These are phyloP conservation scores for Phallusia fumigata DNA, from an alignment of 23 tunicate species.

Conservation along the genomic window DNA sequence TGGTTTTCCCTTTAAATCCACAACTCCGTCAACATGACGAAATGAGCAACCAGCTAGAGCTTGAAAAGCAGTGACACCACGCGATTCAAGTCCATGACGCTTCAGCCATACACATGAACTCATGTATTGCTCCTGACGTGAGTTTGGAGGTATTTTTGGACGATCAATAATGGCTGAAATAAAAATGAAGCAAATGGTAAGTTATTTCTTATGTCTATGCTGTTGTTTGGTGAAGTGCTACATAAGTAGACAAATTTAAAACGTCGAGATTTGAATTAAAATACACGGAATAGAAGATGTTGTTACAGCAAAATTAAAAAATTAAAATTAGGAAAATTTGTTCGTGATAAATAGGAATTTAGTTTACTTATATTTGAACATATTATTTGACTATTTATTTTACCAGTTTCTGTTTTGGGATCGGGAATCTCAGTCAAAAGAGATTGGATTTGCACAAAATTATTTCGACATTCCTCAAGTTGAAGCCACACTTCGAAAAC, in stretches of 20 bases:
- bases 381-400: background rate
- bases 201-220: background rate
- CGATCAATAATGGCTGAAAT: constrained; percentile 33
- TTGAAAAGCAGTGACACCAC: constrained; percentile 73
- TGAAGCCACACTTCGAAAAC: constrained; percentile 79
- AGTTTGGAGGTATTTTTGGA: constrained; percentile 3
- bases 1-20: constrained; percentile 85
- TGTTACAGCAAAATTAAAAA: no score
- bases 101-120: constrained; percentile 80
- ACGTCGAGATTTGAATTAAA: no score
- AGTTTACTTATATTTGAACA: no score
- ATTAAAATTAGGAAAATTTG: no score
- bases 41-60: constrained; percentile 73
- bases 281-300: no score
- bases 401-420: constrained; percentile 41
- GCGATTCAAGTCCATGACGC: constrained; percentile 74
- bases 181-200: background rate
- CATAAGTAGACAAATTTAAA: no score
- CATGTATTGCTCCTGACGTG: constrained; percentile 60
- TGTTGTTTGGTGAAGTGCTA: background rate
- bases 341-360: no score
- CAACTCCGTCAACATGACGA: constrained; percentile 83
- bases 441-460: constrained; percentile 68
- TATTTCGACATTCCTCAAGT: constrained; percentile 77
- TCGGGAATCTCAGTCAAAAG: constrained; percentile 64